Evolutionary conservation across 2,888 invertebrate genomes (phyloP).

Genomic region (Nephrotoma guestfalica): DNA sequence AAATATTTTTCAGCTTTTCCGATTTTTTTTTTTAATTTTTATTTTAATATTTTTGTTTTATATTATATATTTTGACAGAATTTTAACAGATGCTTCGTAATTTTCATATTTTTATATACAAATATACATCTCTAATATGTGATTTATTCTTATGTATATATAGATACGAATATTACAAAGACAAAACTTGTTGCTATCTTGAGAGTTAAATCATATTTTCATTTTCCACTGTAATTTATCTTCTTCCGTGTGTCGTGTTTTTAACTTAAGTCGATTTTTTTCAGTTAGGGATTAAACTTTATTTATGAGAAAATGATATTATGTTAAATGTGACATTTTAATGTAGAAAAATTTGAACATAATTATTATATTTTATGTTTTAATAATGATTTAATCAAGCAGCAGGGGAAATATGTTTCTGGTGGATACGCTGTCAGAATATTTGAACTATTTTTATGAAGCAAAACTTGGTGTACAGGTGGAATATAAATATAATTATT

Average conservation of each 20-base stretch:
- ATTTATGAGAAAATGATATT: not conserved
- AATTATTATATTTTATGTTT: not conserved
- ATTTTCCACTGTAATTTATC: no score
- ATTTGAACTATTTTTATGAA: not conserved
- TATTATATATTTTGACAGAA: not conserved
- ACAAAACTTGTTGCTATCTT: not conserved
- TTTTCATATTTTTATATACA: not conserved
- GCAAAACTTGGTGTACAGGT: not conserved
- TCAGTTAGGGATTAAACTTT: not conserved
- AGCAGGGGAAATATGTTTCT: not conserved
- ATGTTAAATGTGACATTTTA: not conserved
- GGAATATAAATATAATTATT: no score
- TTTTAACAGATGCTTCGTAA: not conserved
- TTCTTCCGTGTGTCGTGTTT: not conserved
- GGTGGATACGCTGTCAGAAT: not conserved
- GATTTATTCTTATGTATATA: not conserved
- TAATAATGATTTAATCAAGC: not conserved
- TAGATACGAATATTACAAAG: not conserved
- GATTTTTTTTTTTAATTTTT: not conserved
- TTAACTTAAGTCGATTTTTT: not conserved
- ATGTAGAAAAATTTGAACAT: not conserved
- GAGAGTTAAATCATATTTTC: not conserved
- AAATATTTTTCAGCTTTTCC: not conserved
- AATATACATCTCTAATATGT: no score
- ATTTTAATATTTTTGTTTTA: not conserved